Evolutionary conservation across 1,140 invertebrate genomes (phyloP).

Genomic region (Hylyphantes graminicola): DNA sequence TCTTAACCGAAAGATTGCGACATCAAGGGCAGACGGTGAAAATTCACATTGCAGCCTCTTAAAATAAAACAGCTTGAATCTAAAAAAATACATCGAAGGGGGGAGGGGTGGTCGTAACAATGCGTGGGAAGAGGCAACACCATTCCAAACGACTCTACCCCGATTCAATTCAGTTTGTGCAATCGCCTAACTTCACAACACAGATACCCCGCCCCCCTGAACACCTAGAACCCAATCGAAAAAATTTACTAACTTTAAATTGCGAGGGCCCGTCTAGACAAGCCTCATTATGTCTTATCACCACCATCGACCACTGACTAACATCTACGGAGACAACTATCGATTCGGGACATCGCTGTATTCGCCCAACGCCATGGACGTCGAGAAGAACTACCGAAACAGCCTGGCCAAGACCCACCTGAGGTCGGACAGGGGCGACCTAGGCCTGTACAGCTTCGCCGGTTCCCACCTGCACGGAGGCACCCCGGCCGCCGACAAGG

Average conservation of each 20-base stretch:
- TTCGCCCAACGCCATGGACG: slow-evolving; percentile 3
- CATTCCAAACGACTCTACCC: not conserved
- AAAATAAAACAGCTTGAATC: too few species aligned
- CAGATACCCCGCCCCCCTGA: not conserved
- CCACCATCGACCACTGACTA: slow-evolving; percentile 22
- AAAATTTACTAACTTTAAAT: slow-evolving; percentile 18
- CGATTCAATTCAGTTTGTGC: too few species aligned
- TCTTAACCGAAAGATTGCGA: too few species aligned
- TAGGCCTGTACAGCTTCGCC: slow-evolving; percentile 38
- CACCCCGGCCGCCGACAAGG: slow-evolving; percentile 3
- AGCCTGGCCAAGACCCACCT: slow-evolving; percentile 41
- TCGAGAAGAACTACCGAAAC: slow-evolving; percentile 42
- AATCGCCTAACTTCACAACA: slow-evolving; percentile 1
- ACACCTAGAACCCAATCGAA: slow-evolving; percentile 10
- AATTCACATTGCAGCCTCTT: too few species aligned
- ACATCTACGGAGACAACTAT: slow-evolving; percentile 44
- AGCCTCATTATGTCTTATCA: slow-evolving; percentile 27
- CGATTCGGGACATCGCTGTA: slow-evolving; percentile 36
- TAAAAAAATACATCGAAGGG: too few species aligned
- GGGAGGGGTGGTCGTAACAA: too few species aligned
- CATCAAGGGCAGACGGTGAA: too few species aligned
- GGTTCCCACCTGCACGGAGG: slow-evolving; percentile 44
- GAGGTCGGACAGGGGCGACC: slow-evolving; percentile 47
- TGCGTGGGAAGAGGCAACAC: slow-evolving; percentile 33
- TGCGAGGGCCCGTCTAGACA: not conserved